Conservation (phyloP, 2,113 vertebrate genomes). For the Pelodiscus sinensis region DNA sequence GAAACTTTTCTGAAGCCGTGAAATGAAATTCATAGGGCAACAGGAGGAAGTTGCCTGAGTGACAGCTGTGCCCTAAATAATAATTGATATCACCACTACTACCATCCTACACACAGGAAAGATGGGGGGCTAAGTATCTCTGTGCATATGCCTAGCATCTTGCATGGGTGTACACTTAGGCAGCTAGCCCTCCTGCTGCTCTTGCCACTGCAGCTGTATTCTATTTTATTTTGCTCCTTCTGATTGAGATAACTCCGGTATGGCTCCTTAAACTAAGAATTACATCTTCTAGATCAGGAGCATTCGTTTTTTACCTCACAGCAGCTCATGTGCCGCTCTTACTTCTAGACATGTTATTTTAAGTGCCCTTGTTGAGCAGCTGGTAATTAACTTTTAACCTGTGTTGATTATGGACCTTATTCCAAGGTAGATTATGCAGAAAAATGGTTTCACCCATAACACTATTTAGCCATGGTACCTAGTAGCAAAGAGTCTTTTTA, state of each 20-base stretch:
- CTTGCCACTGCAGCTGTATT: neutral
- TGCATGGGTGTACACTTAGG: neutral
- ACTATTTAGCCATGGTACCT: neutral
- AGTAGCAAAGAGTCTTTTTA: neutral
- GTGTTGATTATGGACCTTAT: conserved; percentile 42
- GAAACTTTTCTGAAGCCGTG: conserved; percentile 17
- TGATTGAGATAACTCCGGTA: neutral
- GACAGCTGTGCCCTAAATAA: neutral
- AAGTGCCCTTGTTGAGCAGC: conserved; percentile 5
- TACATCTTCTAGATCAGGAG: neutral
- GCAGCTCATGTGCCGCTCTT: neutral
- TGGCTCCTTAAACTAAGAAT: neutral
- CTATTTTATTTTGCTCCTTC: neutral
- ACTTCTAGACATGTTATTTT: neutral
- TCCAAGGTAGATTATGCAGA: conserved; percentile 32
- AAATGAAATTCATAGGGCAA: neutral
- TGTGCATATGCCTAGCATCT: neutral
- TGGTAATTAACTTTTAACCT: conserved; percentile 54
- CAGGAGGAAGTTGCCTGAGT: neutral
- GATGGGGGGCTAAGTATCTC: too few relatives aligned
- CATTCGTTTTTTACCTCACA: neutral
- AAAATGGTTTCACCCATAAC: neutral
- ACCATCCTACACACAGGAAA: neutral
- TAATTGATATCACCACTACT: neutral
- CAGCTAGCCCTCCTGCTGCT: neutral